Conservation (phyloP, 2,113 vertebrate genomes). For the Lepisosteus oculatus region DNA sequence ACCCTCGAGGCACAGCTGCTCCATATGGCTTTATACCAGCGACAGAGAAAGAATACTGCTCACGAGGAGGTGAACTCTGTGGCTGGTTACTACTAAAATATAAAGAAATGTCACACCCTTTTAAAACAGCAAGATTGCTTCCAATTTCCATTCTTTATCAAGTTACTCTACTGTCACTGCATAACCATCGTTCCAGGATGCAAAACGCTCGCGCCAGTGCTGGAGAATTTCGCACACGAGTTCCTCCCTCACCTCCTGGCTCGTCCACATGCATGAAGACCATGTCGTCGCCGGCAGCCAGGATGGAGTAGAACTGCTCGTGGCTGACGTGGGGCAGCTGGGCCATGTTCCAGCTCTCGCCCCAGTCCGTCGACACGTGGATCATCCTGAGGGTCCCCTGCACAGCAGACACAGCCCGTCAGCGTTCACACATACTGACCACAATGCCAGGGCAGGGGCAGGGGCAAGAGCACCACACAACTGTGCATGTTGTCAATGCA, state of each 20-base stretch:
- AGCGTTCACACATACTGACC: too few relatives aligned
- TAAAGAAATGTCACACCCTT: too few relatives aligned
- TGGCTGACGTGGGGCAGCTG: constrained; percentile 87
- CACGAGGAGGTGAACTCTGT: too few relatives aligned
- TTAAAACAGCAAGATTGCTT: too few relatives aligned
- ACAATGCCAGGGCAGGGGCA: too few relatives aligned
- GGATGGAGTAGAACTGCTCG: constrained; percentile 93
- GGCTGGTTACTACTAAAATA: too few relatives aligned
- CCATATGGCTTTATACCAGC: too few relatives aligned
- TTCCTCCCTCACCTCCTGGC: constrained; percentile 71
- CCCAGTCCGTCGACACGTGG: constrained; percentile 81
- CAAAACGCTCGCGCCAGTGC: too few relatives aligned
- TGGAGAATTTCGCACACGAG: not conserved
- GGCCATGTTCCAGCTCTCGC: constrained; percentile 86
- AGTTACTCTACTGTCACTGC: too few relatives aligned
- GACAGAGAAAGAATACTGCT: too few relatives aligned
- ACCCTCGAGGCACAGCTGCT: constrained; percentile 11
- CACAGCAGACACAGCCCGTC: constrained; percentile 8
- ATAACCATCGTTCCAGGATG: too few relatives aligned
- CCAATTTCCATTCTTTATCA: too few relatives aligned
- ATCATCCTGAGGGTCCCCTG: constrained; percentile 78
- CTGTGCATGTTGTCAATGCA: not conserved
- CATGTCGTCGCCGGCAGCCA: constrained; percentile 85
- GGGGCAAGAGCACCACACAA: not conserved
- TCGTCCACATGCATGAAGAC: constrained; percentile 95